phyloP scores from a whole-genome alignment of 2,797 vertebrate species.

The Champsocephalus gunnari region DNA sequence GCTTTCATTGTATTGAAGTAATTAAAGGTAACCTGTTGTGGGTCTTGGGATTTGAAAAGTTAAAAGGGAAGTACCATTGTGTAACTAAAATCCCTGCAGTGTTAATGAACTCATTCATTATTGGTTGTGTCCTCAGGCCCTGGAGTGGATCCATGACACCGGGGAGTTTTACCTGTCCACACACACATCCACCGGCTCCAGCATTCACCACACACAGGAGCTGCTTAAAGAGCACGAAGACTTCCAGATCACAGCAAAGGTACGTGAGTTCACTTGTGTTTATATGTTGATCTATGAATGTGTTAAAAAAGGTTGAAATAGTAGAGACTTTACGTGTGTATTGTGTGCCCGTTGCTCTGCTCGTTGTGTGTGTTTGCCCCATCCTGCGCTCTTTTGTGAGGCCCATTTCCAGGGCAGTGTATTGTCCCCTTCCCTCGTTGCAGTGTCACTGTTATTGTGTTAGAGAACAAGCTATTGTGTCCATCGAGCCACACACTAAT shows the following conservation, averaged over 20 bases:
- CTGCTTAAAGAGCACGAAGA: constrained; percentile 97
- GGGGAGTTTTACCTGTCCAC: constrained; percentile 99
- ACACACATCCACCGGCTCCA: constrained; percentile 96
- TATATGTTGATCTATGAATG: neutral
- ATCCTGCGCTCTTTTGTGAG: constrained; percentile 56
- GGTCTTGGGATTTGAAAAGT: constrained; percentile 1
- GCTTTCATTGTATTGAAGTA: neutral
- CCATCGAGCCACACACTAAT: constrained; percentile 67
- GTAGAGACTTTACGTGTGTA: neutral
- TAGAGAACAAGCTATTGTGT: constrained; percentile 70
- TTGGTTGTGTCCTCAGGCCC: constrained; percentile 84
- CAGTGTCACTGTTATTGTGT: constrained; percentile 80
- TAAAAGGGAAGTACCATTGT: constrained; percentile 2
- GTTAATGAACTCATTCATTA: constrained; percentile 34
- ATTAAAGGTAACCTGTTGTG: neutral
- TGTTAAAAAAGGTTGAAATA: neutral
- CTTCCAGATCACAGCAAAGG: constrained; percentile 99
- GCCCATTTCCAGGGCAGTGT: constrained; percentile 69
- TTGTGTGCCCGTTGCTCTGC: constrained; percentile 12
- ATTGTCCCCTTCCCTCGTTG: constrained; percentile 72
- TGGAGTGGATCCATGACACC: constrained; percentile 99
- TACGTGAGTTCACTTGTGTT: constrained; percentile 56
- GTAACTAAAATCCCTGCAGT: constrained; percentile 36
- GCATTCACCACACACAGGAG: constrained; percentile 98
- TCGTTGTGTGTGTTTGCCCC: constrained; percentile 45